Evolutionary conservation across 1,140 invertebrate genomes (phyloP).

Genomic region (Drosophila subpulchrella): DNA sequence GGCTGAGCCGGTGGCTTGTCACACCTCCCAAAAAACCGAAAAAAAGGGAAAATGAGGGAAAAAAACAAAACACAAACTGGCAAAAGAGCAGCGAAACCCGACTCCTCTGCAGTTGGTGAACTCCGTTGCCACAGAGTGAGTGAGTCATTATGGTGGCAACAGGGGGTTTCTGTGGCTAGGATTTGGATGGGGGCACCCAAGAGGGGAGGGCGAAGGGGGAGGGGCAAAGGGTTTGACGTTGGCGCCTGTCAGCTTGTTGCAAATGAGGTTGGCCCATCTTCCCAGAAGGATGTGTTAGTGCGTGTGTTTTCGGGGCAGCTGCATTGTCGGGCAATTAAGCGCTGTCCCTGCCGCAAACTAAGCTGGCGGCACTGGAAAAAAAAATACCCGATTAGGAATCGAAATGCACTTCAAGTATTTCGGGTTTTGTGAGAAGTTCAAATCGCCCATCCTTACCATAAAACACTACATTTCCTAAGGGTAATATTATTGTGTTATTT

Average conservation of each 20-base stretch:
- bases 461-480: not conserved
- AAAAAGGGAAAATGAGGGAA: conserved; percentile 1
- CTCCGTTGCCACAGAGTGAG: conserved; percentile 35
- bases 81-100: conserved; percentile 33
- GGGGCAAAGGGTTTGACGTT: conserved; percentile 21
- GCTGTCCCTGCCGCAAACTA: conserved; percentile 20
- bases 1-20: conserved; percentile 40
- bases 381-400: not conserved
- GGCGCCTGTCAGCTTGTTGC: conserved; percentile 37
- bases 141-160: conserved; percentile 48
- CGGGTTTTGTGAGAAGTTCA: not conserved
- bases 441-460: not conserved
- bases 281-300: conserved; percentile 21
- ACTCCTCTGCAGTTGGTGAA: conserved; percentile 38
- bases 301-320: conserved; percentile 32
- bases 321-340: conserved; percentile 38
- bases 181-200: not conserved
- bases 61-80: conserved; percentile 1
- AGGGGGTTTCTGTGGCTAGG: conserved; percentile 25
- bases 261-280: conserved; percentile 30
- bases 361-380: conserved; percentile 20
- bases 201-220: not conserved
- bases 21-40: conserved; percentile 35
- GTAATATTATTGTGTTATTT: no score
- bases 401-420: not conserved